Percentiles rank a stretch among this genome's conserved stretches.
phyloP scores from a whole-genome alignment of 2,888 invertebrate genomes.

The Sinopyrophorus schimmeli region DNA sequence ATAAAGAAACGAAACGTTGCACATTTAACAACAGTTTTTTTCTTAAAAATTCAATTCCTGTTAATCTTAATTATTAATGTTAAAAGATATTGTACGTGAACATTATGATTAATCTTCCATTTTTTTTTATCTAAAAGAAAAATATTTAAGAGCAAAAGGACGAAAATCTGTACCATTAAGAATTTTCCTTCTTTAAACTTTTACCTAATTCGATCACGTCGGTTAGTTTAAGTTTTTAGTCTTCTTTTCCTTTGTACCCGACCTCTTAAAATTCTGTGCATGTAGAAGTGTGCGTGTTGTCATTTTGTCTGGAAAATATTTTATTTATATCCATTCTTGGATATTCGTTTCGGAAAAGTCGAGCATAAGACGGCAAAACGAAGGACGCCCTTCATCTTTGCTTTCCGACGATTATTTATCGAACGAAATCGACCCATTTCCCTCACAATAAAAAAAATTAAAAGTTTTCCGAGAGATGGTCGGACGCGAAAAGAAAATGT shows the following conservation, averaged over 20 bases:
- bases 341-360: constrained; percentile 13
- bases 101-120: neutral
- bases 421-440: too few relatives aligned
- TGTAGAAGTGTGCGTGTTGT: constrained; percentile 10
- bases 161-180: too few relatives aligned
- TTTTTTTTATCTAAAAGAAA: constrained; percentile 1
- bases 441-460: too few relatives aligned
- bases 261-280: constrained; percentile 14
- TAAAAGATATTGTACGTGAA: too few relatives aligned
- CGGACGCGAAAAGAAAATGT: too few relatives aligned
- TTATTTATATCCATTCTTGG: constrained; percentile 16
- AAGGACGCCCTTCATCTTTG: neutral
- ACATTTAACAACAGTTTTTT: too few relatives aligned
- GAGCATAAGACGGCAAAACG: constrained; percentile 11
- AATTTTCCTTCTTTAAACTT: constrained; percentile 2
- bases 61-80: too few relatives aligned
- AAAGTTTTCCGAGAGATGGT: too few relatives aligned
- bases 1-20: too few relatives aligned
- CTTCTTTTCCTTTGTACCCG: constrained; percentile 5
- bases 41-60: too few relatives aligned
- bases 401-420: too few relatives aligned
- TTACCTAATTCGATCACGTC: constrained; percentile 3
- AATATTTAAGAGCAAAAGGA: too few relatives aligned
- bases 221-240: constrained; percentile 1
- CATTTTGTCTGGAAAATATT: constrained; percentile 14